Conservation (phyloP, 2,113 vertebrate genomes). For the Rhinogobius similis region DNA sequence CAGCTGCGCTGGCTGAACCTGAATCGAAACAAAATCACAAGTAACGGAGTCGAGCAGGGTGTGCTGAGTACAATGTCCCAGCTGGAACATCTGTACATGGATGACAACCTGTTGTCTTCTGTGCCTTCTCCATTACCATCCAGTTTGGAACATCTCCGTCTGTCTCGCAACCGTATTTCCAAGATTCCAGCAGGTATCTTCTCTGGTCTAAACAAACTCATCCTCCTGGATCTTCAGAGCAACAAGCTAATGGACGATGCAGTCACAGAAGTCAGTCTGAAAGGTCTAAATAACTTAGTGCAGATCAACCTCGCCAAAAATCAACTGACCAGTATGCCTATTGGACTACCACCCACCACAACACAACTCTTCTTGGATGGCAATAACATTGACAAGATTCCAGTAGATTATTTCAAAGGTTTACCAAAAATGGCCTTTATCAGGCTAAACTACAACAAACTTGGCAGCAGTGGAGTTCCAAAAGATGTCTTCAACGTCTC, state of each 20-base stretch:
- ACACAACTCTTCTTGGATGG: conserved; percentile 92
- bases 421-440: conserved; percentile 90
- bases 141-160: conserved; percentile 86
- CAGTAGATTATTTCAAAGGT: conserved; percentile 87
- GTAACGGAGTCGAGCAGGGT: conserved; percentile 80
- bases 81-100: conserved; percentile 89
- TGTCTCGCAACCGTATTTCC: conserved; percentile 92
- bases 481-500: conserved; percentile 88
- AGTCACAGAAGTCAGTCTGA: conserved; percentile 87
- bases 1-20: conserved; percentile 92
- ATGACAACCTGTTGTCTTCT: conserved; percentile 88
- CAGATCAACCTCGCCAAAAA: conserved; percentile 97
- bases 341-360: conserved; percentile 86
- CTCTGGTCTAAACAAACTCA: conserved; percentile 84
- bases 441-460: conserved; percentile 92
- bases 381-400: conserved; percentile 93
- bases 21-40: conserved; percentile 91
- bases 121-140: conserved; percentile 87
- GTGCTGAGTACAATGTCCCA: conserved; percentile 79
- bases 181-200: conserved; percentile 90
- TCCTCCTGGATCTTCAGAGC: conserved; percentile 88
- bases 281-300: conserved; percentile 87
- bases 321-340: conserved; percentile 88
- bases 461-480: conserved; percentile 86
- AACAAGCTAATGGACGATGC: conserved; percentile 90